Conservation (phyloP, 1,140 invertebrate species). For the Drosophila biarmipes region DNA sequence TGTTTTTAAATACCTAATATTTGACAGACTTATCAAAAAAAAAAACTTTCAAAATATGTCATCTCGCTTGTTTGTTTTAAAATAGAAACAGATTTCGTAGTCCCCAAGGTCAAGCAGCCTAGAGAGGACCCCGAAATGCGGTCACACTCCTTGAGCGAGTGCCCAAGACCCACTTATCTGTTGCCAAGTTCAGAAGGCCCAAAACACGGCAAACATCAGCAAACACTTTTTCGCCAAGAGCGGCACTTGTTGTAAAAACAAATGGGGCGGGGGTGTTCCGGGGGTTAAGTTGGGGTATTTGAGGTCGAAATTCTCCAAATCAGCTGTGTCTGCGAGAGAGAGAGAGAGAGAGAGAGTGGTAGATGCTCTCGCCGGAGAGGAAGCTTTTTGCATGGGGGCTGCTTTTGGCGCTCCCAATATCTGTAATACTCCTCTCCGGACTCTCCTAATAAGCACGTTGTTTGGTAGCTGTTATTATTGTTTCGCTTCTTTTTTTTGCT, state of each 20-base stretch:
- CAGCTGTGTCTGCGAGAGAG: slow-evolving; percentile 28
- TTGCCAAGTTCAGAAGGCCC: slow-evolving; percentile 33
- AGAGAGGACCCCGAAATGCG: slow-evolving; percentile 4
- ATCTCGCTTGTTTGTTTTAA: slow-evolving; percentile 27
- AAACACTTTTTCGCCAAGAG: slow-evolving; percentile 27
- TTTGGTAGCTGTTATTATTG: slow-evolving; percentile 59
- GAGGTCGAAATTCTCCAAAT: slow-evolving; percentile 17
- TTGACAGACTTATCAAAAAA: too few species aligned
- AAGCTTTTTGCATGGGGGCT: slow-evolving; percentile 34
- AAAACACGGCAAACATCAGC: slow-evolving; percentile 33
- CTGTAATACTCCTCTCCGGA: slow-evolving; percentile 8
- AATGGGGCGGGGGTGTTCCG: background rate
- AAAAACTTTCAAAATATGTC: slow-evolving; percentile 10
- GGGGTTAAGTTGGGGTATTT: slow-evolving; percentile 5
- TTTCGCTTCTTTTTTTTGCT: slow-evolving; percentile 43
- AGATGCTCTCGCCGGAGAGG: background rate
- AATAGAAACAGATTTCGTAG: slow-evolving; percentile 10
- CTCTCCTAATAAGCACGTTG: slow-evolving; percentile 62
- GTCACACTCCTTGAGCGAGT: slow-evolving; percentile 16
- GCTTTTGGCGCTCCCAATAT: slow-evolving; percentile 16
- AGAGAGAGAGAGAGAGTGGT: background rate
- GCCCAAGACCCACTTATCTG: slow-evolving; percentile 36
- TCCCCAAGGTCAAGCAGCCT: slow-evolving; percentile 9
- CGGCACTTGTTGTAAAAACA: slow-evolving; percentile 42
- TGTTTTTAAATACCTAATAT: background rate